These are phyloP conservation scores for Hypomecis punctinalis DNA, from an alignment of 2,888 invertebrate species.

Conservation along the genomic window DNA sequence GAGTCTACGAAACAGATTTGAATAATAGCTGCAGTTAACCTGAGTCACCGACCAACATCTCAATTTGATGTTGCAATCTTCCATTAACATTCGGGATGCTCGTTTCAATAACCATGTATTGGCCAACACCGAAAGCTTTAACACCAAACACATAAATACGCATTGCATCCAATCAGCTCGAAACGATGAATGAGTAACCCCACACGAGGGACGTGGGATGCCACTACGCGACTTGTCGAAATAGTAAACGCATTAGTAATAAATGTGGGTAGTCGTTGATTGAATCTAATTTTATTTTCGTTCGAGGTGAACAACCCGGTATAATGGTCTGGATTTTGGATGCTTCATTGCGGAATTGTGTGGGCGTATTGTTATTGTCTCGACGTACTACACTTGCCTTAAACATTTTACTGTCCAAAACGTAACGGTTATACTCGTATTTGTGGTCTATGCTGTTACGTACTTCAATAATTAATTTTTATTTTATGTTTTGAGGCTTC, in stretches of 20 bases:
- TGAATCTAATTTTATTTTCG: slow-evolving; percentile 77
- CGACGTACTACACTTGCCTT: slow-evolving; percentile 35
- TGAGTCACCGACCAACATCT: slow-evolving; percentile 20
- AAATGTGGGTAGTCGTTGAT: slow-evolving; percentile 74
- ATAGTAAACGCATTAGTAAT: slow-evolving; percentile 77
- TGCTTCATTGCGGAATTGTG: slow-evolving; percentile 41
- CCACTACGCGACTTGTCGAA: slow-evolving; percentile 51
- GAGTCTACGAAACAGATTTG: not conserved
- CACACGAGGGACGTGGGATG: slow-evolving; percentile 38
- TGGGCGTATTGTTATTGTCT: slow-evolving; percentile 43
- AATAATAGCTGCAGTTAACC: slow-evolving; percentile 12
- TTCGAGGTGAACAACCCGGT: slow-evolving; percentile 71
- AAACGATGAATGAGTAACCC: slow-evolving; percentile 43
- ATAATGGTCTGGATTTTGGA: slow-evolving; percentile 45
- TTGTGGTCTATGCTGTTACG: not conserved
- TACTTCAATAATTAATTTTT: slow-evolving; percentile 5
- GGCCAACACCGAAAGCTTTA: slow-evolving; percentile 19
- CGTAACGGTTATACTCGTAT: slow-evolving; percentile 11
- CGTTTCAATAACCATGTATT: slow-evolving; percentile 27
- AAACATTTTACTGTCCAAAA: slow-evolving; percentile 21
- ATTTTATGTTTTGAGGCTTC: too few relatives aligned
- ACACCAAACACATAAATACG: slow-evolving; percentile 30
- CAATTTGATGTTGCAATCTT: slow-evolving; percentile 20
- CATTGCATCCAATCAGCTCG: slow-evolving; percentile 28
- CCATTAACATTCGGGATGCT: slow-evolving; percentile 24